A percentile compares a stretch with the other conserved stretches of the same genome.
phyloP scores from a whole-genome alignment of 2,888 invertebrate genomes.

The Platerodrilus igneus region DNA sequence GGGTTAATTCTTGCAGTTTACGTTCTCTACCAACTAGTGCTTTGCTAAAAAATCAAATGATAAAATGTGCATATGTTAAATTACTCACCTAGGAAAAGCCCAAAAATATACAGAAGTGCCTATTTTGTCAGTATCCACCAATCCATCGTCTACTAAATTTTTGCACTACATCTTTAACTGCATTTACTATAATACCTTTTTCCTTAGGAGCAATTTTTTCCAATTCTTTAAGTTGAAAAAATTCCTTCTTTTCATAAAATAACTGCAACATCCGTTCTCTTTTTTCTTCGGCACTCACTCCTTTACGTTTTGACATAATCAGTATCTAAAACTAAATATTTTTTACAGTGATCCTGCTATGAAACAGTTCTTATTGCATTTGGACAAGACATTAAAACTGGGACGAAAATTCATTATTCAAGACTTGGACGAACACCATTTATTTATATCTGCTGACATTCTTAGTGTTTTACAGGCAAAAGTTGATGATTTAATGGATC shows the following conservation, averaged over 20 bases:
- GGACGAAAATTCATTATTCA: conserved; percentile 94
- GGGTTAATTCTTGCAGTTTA: conserved; percentile 58
- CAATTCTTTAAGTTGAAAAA: conserved; percentile 76
- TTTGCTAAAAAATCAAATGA: conserved; percentile 55
- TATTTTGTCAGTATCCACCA: conserved; percentile 86
- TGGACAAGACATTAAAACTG: conserved; percentile 89
- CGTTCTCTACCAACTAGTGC: conserved; percentile 59
- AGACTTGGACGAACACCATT: conserved; percentile 92
- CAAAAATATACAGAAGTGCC: conserved; percentile 87
- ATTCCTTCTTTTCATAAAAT: conserved; percentile 77
- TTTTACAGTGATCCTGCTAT: conserved; percentile 88
- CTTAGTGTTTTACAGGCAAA: conserved; percentile 81
- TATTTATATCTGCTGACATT: conserved; percentile 94
- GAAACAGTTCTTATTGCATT: conserved; percentile 95
- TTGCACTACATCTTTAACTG: conserved; percentile 84
- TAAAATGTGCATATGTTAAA: not conserved
- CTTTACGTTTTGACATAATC: conserved; percentile 65
- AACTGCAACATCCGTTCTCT: conserved; percentile 73
- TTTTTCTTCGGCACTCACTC: conserved; percentile 81
- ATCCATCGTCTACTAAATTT: conserved; percentile 79
- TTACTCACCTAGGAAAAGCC: conserved; percentile 75
- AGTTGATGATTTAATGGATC: conserved; percentile 94
- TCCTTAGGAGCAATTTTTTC: conserved; percentile 86
- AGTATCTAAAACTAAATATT: conserved; percentile 9
- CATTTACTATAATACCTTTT: conserved; percentile 82